Conservation (phyloP, 2,113 vertebrate genomes). For the Pseudopodoces humilis region DNA sequence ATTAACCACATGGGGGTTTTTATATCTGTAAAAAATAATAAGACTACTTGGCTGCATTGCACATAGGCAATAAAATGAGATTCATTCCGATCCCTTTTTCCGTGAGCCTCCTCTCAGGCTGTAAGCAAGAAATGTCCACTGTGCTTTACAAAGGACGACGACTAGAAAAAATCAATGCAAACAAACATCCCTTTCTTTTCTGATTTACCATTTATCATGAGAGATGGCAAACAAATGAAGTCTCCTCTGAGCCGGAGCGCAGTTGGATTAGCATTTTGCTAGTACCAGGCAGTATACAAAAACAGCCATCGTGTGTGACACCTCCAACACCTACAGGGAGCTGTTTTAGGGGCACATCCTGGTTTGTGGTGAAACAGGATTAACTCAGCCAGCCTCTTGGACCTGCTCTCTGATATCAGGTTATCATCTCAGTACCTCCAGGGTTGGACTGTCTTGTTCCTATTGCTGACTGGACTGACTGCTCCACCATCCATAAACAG, state of each 20-base stretch:
- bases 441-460: slow-evolving; percentile 40
- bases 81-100: slow-evolving; percentile 54
- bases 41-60: slow-evolving; percentile 58
- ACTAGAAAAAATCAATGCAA: slow-evolving; percentile 65
- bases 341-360: slow-evolving; percentile 46
- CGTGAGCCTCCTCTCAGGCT: slow-evolving; percentile 47
- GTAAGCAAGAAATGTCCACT: slow-evolving; percentile 70
- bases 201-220: slow-evolving; percentile 1
- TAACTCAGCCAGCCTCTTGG: slow-evolving; percentile 31
- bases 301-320: background rate
- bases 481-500: slow-evolving; percentile 75
- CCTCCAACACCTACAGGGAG: slow-evolving; percentile 43
- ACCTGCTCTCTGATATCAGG: slow-evolving; percentile 21
- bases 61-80: slow-evolving; percentile 54
- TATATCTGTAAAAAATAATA: slow-evolving; percentile 61
- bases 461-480: slow-evolving; percentile 75
- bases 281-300: slow-evolving; percentile 42
- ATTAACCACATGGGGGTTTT: slow-evolving; percentile 39
- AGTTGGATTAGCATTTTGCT: slow-evolving; percentile 19
- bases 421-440: slow-evolving; percentile 35
- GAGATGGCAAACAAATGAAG: slow-evolving; percentile 35
- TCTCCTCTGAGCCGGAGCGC: slow-evolving; percentile 59
- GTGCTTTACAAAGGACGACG: slow-evolving; percentile 80
- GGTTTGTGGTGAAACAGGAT: slow-evolving; percentile 21
- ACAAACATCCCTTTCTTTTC: slow-evolving; percentile 44